phyloP scores from a whole-genome alignment of 2,113 vertebrate species.

The Condylura cristata region DNA sequence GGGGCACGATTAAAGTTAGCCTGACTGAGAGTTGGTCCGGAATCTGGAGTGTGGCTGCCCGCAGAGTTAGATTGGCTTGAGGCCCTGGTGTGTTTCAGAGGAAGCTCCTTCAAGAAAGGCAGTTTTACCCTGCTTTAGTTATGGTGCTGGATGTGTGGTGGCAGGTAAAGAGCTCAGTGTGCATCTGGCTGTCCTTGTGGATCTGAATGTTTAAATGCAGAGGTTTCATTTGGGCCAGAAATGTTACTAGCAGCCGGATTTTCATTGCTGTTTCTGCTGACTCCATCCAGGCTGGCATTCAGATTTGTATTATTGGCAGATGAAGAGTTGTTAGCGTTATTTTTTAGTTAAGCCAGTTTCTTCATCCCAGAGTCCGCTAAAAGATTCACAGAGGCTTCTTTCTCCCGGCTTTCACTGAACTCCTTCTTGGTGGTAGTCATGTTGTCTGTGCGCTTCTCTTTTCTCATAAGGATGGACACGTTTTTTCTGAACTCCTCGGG shows the following conservation, averaged over 20 bases:
- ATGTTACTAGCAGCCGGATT: background rate
- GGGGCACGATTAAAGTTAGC: background rate
- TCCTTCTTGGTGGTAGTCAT: background rate
- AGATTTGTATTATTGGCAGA: background rate
- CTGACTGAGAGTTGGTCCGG: constrained; percentile 3
- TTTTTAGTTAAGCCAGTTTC: constrained; percentile 25
- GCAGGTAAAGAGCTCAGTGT: constrained; percentile 20
- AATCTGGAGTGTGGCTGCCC: constrained; percentile 36
- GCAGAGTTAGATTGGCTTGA: constrained; percentile 47
- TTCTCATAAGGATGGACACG: constrained; percentile 32
- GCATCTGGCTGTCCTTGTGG: constrained; percentile 21
- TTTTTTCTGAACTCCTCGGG: background rate
- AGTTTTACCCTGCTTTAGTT: background rate
- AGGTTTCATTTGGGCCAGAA: constrained; percentile 29
- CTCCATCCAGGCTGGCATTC: background rate
- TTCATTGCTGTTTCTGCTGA: background rate
- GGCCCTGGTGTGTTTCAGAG: constrained; percentile 15
- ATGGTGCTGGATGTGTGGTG: constrained; percentile 39
- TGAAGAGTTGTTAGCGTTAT: background rate
- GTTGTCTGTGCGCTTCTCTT: constrained; percentile 21
- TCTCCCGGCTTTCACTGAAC: constrained; percentile 16
- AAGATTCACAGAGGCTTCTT: constrained; percentile 38
- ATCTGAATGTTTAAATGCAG: constrained; percentile 36
- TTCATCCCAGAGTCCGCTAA: background rate
- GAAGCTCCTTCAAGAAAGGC: constrained; percentile 30